Conservation (phyloP, 92 coral and sea anemone genomes). For the Zoanthus gigantus region DNA sequence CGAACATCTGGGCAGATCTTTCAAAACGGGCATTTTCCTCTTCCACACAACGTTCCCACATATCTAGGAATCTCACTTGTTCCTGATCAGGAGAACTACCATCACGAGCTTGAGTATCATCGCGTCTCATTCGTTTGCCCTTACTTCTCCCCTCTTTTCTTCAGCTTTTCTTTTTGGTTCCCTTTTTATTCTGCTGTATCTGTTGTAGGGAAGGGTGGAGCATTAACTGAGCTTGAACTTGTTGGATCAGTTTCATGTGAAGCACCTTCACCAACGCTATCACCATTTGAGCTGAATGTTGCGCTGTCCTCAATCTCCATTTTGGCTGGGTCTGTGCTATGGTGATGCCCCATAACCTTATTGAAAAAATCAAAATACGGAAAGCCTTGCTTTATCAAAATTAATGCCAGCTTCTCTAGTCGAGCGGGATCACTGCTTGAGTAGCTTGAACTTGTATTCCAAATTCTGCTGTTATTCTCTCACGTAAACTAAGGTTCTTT, state of each 20-base stretch:
- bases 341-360: not conserved
- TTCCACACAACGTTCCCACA: too few species aligned
- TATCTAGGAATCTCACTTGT: too few species aligned
- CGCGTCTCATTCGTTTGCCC: not conserved
- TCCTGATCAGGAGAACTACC: too few species aligned
- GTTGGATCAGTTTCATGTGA: slow-evolving; percentile 16
- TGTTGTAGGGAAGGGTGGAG: not conserved
- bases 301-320: slow-evolving; percentile 62
- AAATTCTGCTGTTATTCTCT: slow-evolving; percentile 60
- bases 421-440: slow-evolving; percentile 31
- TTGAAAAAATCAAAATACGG: slow-evolving; percentile 47
- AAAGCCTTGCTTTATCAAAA: slow-evolving; percentile 49
- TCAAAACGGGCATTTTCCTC: not conserved
- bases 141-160: too few species aligned
- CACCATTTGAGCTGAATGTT: not conserved
- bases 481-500: slow-evolving; percentile 52
- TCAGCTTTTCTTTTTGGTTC: too few species aligned
- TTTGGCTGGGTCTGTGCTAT: too few species aligned
- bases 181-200: not conserved
- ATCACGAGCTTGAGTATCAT: too few species aligned
- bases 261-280: slow-evolving; percentile 16
- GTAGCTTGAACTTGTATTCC: slow-evolving; percentile 49
- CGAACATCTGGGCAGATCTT: not conserved
- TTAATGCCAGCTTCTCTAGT: slow-evolving; percentile 13
- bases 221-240: not conserved